Conservation (phyloP, 2,113 vertebrate genomes). For the Argyrosomus japonicus region DNA sequence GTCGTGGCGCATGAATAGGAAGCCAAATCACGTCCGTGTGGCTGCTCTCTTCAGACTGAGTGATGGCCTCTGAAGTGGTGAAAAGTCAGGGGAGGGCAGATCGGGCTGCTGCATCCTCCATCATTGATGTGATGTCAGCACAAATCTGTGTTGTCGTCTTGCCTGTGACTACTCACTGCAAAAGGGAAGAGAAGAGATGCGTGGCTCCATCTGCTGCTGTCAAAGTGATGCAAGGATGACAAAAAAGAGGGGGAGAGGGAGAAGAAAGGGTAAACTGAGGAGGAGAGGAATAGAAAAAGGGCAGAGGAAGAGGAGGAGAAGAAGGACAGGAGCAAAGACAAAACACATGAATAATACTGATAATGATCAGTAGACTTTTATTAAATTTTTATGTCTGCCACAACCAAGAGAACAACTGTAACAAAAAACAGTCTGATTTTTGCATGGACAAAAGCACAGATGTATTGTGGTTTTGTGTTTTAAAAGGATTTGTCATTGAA, state of each 20-base stretch:
- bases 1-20: neutral
- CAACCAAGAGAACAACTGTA: neutral
- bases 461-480: neutral
- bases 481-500: neutral
- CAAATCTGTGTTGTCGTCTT: slow-evolving; percentile 40
- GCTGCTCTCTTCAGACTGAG: slow-evolving; percentile 55
- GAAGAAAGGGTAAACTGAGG: neutral
- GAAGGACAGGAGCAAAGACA: neutral
- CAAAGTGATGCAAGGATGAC: slow-evolving; percentile 12
- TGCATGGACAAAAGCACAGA: neutral
- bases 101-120: slow-evolving; percentile 21
- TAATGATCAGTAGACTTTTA: neutral
- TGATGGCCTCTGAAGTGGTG: slow-evolving; percentile 43
- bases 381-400: neutral
- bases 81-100: neutral
- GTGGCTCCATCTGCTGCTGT: slow-evolving; percentile 31
- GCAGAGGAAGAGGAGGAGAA: neutral
- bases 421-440: neutral
- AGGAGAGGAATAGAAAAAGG: neutral
- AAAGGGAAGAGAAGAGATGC: slow-evolving; percentile 1
- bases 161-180: slow-evolving; percentile 7
- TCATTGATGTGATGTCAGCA: slow-evolving; percentile 53
- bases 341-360: slow-evolving; percentile 4
- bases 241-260: neutral
- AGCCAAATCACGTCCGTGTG: slow-evolving; percentile 36